Percentiles rank a stretch among this genome's conserved stretches.
phyloP scores from a whole-genome alignment of 1,140 invertebrate genomes.

The Drosophila funebris region DNA sequence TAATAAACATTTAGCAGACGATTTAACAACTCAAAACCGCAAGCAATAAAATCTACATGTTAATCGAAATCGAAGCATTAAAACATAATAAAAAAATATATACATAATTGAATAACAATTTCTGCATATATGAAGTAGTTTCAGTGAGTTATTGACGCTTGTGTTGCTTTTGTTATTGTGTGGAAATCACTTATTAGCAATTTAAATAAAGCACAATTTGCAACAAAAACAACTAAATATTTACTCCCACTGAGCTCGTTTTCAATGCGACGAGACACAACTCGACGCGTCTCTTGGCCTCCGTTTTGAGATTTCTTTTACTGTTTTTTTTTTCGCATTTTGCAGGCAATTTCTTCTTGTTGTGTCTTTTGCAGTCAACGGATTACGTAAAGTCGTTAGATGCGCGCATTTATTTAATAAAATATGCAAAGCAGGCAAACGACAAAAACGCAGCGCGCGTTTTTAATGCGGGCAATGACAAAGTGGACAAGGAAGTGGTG shows the following conservation, averaged over 20 bases:
- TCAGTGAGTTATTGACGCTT: not conserved
- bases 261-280: conserved; percentile 19
- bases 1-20: conserved; percentile 34
- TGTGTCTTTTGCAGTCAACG: conserved; percentile 14
- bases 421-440: conserved; percentile 67
- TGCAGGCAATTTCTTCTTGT: conserved; percentile 36
- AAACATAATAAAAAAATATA: conserved; percentile 2
- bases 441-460: conserved; percentile 34
- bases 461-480: conserved; percentile 35
- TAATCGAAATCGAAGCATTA: not conserved
- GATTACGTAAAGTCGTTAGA: conserved; percentile 72
- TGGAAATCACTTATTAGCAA: conserved; percentile 55
- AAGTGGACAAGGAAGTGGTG: conserved; percentile 15
- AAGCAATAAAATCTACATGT: conserved; percentile 15
- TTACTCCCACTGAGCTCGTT: conserved; percentile 34
- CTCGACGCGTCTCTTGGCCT: conserved; percentile 19
- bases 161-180: conserved; percentile 29
- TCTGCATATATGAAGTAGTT: not conserved
- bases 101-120: conserved; percentile 7
- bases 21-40: not conserved
- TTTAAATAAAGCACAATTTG: conserved; percentile 68
- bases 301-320: conserved; percentile 3
- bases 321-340: conserved; percentile 41
- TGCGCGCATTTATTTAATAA: conserved; percentile 67
- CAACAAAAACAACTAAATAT: conserved; percentile 48